A percentile compares a stretch with the other conserved stretches of the same genome.
Conservation (phyloP, 2,888 invertebrate genomes). For the Drosophila mettleri region DNA sequence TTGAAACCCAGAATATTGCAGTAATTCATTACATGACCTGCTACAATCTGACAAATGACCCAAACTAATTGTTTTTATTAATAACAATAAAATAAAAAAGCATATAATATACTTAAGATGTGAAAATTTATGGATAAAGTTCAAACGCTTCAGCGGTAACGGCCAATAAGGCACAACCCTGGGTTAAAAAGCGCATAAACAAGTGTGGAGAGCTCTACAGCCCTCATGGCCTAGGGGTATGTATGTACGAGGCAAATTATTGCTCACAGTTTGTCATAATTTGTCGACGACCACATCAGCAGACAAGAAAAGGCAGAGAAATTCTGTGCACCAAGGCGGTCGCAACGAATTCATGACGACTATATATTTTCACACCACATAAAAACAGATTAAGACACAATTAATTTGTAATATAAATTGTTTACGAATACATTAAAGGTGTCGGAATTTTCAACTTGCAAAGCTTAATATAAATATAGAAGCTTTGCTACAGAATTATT, state of each 20-base stretch:
- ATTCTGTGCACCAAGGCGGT: conserved; percentile 7
- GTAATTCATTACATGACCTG: too few relatives aligned
- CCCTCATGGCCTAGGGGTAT: conserved; percentile 2
- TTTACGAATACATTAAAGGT: conserved; percentile 63
- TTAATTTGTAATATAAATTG: conserved; percentile 47
- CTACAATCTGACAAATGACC: fast-evolving
- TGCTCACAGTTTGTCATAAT: conserved; percentile 68
- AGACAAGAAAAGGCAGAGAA: conserved; percentile 14
- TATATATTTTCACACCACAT: conserved; percentile 33
- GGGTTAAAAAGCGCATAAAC: conserved; percentile 66
- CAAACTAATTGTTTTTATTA: not conserved
- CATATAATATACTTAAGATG: not conserved
- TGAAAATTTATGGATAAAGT: conserved; percentile 26
- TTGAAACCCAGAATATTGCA: too few relatives aligned
- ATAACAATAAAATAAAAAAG: not conserved
- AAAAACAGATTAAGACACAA: conserved; percentile 51
- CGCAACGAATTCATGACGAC: conserved; percentile 21
- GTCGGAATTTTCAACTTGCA: conserved; percentile 7
- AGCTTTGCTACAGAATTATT: conserved; percentile 16
- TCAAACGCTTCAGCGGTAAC: conserved; percentile 38
- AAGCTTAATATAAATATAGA: not conserved
- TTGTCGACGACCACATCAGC: conserved; percentile 49
- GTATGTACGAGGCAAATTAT: conserved; percentile 48
- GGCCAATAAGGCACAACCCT: conserved; percentile 54
- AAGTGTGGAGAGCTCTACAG: conserved; percentile 37